Evolutionary conservation across 2,888 invertebrate genomes (phyloP), one percentile per base, ranked within the genome.

Genomic region (Altica lythri): DNA sequence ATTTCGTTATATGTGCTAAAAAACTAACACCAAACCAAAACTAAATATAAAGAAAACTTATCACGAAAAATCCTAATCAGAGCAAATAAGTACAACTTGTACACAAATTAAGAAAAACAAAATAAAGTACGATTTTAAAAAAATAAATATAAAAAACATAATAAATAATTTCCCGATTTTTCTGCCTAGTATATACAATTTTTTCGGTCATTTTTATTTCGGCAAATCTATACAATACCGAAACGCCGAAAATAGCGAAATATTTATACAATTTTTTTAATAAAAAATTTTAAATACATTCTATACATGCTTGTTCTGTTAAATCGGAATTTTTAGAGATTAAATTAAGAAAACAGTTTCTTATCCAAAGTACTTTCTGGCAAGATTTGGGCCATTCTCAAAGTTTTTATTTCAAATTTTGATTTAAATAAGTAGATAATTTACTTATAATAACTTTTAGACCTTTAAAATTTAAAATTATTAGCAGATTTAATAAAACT

Each of bases 111-210:
- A 14, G 37, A 46, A 38, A 47, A 8, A 29, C 18, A 55, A 55
- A 43, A 51, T 27, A 47, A 47, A 55, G 51, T 55, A 51, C 47
- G 55, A 25, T 18, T 43, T 55, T 47, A 49, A 49, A 57, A 49
- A 52, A 55, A 53, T 53, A 57, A 53, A 53, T 53, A 53, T 32
- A 56, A 48, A 59, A 59, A 57, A 53, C 27, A 52, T 19, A 57
- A 59, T 59, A 59, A 59, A 59, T 59, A 59, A 55, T 42, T 53
- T 53, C 53, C 50, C 46, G 53, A 54, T 54, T 44, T 49, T 44
- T 57, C 38, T 51, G 47, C 48, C 45, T 47, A 46, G 42, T 59
- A 59, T 59, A 17, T 59, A 59, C 59, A 59, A 47, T 16, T 30
- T 54, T 44, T 25, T 25, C 43, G 22, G 18, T 17, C 32, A 18